Base-by-base conservation (phyloP, 2,113 vertebrate species). In the Columba janthina region DNA sequence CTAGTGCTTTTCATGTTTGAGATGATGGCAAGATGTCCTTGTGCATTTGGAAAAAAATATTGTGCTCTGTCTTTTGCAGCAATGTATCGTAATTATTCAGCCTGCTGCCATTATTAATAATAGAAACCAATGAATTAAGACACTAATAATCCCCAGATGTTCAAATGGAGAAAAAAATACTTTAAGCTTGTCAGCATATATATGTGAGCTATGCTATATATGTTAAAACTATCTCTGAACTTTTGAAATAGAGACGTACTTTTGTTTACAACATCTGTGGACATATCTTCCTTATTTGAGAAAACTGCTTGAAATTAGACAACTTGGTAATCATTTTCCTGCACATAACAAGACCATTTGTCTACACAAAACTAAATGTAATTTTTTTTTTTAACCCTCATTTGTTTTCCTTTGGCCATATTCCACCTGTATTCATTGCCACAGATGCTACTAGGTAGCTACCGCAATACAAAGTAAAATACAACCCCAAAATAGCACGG, bases 61-160 rank as follows among this genome's bases (percentile, higher is more conserved):
- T 60, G 78, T 76, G 78, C 94, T 94, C 94, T 74, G 93, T 88
- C 93, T 95, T 95, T 81, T 94, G 88, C 90, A 96, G 91, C 89
- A 94, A 88, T 93, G 77, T 94, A 91, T 95, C 46, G 3, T 95
- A 95, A 98, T 98, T 96, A 96, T 85, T 97, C 95, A 93, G 93
- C 88, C 81, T 96, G 89, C 85, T 94, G 91, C 94, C 85, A 87
- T 92, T 93, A 98, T 97, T 98, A 98, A 97, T 98, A 97, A 97
- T 94, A 96, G 96, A 97, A 96, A 92, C 91, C 56, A 93, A 82
- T 94, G 96, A 97, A 97, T 96, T 97, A 97, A 97, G 97, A 94
- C 90, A 89, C 95, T 97, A 97, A 98, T 97, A 98, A 81, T 88
- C 89, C 72, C 96, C 97, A 98, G 97, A 98, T 97, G 98, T 97